Conservation (phyloP, 1,140 invertebrate genomes). For the Oncopodura yosiiana region DNA sequence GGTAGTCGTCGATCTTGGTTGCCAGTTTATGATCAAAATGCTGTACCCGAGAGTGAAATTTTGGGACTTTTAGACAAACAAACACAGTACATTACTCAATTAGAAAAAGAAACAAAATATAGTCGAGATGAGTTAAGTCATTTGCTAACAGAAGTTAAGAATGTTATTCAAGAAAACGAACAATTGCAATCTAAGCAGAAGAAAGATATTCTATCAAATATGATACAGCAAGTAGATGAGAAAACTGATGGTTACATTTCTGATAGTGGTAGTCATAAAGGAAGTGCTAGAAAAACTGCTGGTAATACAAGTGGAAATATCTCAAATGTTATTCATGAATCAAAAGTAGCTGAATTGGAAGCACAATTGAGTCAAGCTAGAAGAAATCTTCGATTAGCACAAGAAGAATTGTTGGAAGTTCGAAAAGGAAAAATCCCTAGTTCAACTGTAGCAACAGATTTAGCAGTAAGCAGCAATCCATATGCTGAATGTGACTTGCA, state of each 20-base stretch:
- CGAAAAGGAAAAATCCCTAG: conserved; percentile 42
- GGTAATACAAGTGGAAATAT: no score
- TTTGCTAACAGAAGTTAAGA: conserved; percentile 64
- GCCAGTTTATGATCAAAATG: no score
- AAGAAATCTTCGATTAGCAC: conserved; percentile 60
- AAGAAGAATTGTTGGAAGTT: conserved; percentile 53
- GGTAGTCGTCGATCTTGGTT: background rate
- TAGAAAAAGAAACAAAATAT: conserved; percentile 68
- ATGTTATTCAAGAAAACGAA: conserved; percentile 69
- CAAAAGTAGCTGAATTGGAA: conserved; percentile 68
- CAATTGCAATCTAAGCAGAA: conserved; percentile 61
- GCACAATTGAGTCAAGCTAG: conserved; percentile 64
- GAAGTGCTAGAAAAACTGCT: background rate
- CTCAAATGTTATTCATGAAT: conserved; percentile 60
- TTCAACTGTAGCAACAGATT: background rate
- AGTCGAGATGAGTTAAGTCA: conserved; percentile 63
- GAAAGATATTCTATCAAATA: conserved; percentile 49
- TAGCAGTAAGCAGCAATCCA: background rate
- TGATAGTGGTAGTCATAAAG: background rate
- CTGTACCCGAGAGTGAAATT: conserved; percentile 42
- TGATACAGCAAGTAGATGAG: conserved; percentile 45
- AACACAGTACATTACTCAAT: conserved; percentile 70
- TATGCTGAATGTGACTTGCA: conserved; percentile 42
- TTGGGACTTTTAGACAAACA: conserved; percentile 67
- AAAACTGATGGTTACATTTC: conserved; percentile 17